These are phyloP conservation scores for Corydoras maculifer DNA, from an alignment of 2,113 vertebrate species.

Conservation along the genomic window DNA sequence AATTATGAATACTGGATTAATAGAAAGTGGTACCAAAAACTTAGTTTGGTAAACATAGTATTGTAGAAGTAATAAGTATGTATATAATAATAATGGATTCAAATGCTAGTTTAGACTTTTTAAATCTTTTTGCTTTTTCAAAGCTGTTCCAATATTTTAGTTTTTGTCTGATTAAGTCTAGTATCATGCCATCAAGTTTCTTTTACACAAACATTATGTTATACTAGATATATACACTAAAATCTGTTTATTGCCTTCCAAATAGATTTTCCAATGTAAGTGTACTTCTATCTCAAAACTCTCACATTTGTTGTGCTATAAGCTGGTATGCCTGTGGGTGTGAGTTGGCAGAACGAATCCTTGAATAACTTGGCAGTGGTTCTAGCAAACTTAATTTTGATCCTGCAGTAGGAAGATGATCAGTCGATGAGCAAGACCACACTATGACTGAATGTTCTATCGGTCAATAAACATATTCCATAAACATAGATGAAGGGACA, in stretches of 20 bases:
- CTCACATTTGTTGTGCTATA: not conserved
- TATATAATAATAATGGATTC: too few relatives aligned
- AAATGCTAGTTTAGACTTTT: too few relatives aligned
- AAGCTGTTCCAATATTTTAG: too few relatives aligned
- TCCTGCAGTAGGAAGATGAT: conserved; percentile 5
- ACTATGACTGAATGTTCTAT: not conserved
- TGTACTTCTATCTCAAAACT: not conserved
- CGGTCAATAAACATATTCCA: not conserved
- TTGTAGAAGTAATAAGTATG: too few relatives aligned
- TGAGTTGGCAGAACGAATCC: not conserved
- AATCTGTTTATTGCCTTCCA: not conserved
- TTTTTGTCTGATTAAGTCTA: not conserved
- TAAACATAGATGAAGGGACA: conserved; percentile 6
- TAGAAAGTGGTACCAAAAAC: too few relatives aligned
- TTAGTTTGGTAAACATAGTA: too few relatives aligned
- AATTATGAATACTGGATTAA: too few relatives aligned
- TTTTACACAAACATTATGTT: not conserved
- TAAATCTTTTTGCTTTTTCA: too few relatives aligned
- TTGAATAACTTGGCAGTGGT: conserved; percentile 7
- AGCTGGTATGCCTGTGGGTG: conserved; percentile 1
- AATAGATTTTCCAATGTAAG: not conserved
- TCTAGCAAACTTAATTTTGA: conserved; percentile 1
- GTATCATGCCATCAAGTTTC: not conserved
- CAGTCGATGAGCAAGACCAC: not conserved
- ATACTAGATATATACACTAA: not conserved